Conservation (phyloP, 2,113 vertebrate genomes). For the Oncorhynchus tshawytscha region DNA sequence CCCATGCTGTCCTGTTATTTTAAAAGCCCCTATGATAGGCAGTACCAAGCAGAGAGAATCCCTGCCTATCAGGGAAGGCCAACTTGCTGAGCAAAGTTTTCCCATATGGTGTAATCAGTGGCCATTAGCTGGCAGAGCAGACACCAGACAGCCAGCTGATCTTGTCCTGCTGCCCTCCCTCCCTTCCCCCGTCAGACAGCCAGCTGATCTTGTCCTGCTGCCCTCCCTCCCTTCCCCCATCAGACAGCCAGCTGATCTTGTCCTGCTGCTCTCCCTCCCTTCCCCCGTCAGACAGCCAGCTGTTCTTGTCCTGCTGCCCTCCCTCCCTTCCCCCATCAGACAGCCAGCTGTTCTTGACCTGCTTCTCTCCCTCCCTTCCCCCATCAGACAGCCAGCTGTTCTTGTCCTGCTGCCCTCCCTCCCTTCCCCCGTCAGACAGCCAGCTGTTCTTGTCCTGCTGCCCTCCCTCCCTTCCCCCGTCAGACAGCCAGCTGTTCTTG, state of each 20-base stretch:
- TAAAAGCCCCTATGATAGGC: constrained; percentile 51
- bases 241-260: no score
- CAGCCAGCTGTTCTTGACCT: constrained; percentile 26
- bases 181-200: not conserved
- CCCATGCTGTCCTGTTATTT: constrained; percentile 42
- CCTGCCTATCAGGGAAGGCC: constrained; percentile 19
- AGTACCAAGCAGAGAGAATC: not conserved
- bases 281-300: no score
- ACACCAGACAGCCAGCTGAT: constrained; percentile 15
- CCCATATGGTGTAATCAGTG: constrained; percentile 37
- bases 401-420: constrained; percentile 21
- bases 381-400: constrained; percentile 14
- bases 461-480: constrained; percentile 4
- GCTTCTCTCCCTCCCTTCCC: constrained; percentile 1
- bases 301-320: no score
- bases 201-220: not conserved
- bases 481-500: constrained; percentile 19
- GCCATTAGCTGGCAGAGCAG: constrained; percentile 24
- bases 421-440: constrained; percentile 4
- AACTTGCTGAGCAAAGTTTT: constrained; percentile 67
- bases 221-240: no score
- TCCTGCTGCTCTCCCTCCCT: no score
- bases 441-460: constrained; percentile 23
- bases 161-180: constrained; percentile 21
- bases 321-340: not conserved